A percentile compares a stretch with the other conserved stretches of the same genome.
These are phyloP conservation scores for Mallateleia sp. DNA, from an alignment of 2,888 invertebrate species.

Conservation along the genomic window DNA sequence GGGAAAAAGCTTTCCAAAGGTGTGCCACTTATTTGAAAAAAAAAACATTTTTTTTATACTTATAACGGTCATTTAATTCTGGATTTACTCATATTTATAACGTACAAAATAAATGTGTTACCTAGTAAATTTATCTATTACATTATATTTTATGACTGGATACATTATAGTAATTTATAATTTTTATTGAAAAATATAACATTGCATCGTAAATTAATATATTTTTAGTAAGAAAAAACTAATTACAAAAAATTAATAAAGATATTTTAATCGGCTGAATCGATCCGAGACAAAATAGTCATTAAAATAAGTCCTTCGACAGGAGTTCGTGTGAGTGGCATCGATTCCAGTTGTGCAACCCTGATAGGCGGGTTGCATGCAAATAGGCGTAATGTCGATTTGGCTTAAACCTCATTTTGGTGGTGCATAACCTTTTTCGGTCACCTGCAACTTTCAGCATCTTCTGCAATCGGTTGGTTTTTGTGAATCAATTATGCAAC, in stretches of 20 bases:
- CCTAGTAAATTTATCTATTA: no score
- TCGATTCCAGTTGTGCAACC: slow-evolving; percentile 78
- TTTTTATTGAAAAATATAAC: no score
- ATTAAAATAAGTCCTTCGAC: slow-evolving; percentile 61
- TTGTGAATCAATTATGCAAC: slow-evolving; percentile 53
- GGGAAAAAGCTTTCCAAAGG: no score
- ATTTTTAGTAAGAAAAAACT: no score
- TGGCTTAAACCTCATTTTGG: slow-evolving; percentile 47
- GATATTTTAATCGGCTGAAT: slow-evolving; percentile 35
- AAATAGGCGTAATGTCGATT: slow-evolving; percentile 71
- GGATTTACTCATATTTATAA: no score
- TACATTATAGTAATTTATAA: no score
- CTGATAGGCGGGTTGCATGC: slow-evolving; percentile 76
- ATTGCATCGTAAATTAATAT: no score
- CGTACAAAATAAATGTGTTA: no score
- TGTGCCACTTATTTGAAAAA: no score
- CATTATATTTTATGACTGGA: no score
- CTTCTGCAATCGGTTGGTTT: slow-evolving; percentile 27
- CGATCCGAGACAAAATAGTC: slow-evolving; percentile 55
- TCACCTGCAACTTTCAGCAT: slow-evolving; percentile 46
- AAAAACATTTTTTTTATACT: no score
- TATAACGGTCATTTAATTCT: no score
- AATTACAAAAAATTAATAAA: slow-evolving; percentile 12
- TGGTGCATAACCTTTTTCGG: slow-evolving; percentile 35
- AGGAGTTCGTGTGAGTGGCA: slow-evolving; percentile 60